Evolutionary conservation across 1,140 invertebrate species (phyloP), one percentile per base, ranked within the genome.

Genomic region (Bombus terrestris): DNA sequence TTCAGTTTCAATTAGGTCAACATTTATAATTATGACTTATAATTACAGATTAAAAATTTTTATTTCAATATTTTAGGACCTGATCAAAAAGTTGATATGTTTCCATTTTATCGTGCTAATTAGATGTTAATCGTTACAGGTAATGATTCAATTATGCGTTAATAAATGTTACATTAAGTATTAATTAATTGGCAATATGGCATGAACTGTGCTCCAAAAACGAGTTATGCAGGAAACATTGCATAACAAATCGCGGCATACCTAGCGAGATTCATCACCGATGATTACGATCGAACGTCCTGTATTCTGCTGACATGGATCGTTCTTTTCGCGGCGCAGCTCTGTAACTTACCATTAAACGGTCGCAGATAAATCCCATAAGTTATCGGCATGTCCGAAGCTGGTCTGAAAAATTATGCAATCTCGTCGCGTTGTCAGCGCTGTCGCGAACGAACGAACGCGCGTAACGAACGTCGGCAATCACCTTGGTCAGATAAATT

Each of bases 241-340:
- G 32, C 59, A 28, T 57, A 53, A 47, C 74, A 22, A 82, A 78
- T 78, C 62, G 47, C 82, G 37, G 43, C n/a, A 35, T 28, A n/a
- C 12, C 3, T 37, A 37, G 15, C 79, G 28, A 37, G 41, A 81
- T 81, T 72, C 66, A 39, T 81, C 79, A 72, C 35, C 35, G 15
- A 35, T 81, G 79, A 81, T 81, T 81, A 71, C 66, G 25, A 81
- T 81, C 66, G 79, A 39, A 57, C 35, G 66, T 57, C 18, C 69
- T 28, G 43, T 35, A 47, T 72, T 57, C 76, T 8, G 39, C 35
- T 35, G 59, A 78, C 59, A 18, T 10, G 39, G 15, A 32, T 18
- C 25, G 43, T 81, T 57, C 79, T 71, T 81, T 41, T 57, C 28
- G 35, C 59, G 18, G 15, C 9, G 28, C n/a, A 13, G 59, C n/a